phyloP scores from a whole-genome alignment of 2,888 invertebrate species.

The Epiblema foenella region DNA sequence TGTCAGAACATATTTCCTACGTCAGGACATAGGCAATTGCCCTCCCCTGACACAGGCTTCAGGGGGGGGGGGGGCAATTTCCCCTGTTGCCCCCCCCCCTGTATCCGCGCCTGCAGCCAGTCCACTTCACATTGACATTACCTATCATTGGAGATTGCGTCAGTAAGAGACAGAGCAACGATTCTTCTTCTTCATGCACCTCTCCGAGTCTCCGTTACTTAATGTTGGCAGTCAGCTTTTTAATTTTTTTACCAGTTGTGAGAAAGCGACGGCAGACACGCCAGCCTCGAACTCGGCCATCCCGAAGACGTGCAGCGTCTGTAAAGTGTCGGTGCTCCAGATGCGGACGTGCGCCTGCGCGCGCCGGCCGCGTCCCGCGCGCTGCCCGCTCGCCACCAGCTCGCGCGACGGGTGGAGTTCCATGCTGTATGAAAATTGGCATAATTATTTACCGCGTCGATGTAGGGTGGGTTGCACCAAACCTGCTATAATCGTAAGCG shows the following conservation, averaged over 20 bases:
- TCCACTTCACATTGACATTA: background rate
- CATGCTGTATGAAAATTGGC: conserved; percentile 86
- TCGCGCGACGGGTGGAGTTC: conserved; percentile 94
- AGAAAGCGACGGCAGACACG: conserved; percentile 95
- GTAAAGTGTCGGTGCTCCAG: conserved; percentile 95
- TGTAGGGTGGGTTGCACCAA: too few species aligned
- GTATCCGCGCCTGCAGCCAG: background rate
- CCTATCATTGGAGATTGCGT: too few species aligned
- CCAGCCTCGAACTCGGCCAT: conserved; percentile 96
- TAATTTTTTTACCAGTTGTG: conserved; percentile 93
- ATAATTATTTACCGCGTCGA: too few species aligned
- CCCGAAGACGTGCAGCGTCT: conserved; percentile 95
- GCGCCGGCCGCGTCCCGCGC: conserved; percentile 92
- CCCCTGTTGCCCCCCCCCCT: too few species aligned
- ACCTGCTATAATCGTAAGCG: too few species aligned
- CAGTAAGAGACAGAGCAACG: background rate
- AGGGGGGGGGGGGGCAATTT: too few species aligned
- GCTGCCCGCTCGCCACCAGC: conserved; percentile 95
- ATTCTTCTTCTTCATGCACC: too few species aligned
- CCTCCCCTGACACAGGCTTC: too few species aligned
- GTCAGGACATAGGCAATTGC: too few species aligned
- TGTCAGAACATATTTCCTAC: too few species aligned
- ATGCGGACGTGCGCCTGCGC: conserved; percentile 96
- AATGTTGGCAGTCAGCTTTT: too few species aligned
- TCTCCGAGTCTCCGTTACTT: too few species aligned